Percentiles rank a stretch among this genome's conserved stretches.
phyloP scores from a whole-genome alignment of 2,113 vertebrate genomes.

The Oceanodroma tethys region DNA sequence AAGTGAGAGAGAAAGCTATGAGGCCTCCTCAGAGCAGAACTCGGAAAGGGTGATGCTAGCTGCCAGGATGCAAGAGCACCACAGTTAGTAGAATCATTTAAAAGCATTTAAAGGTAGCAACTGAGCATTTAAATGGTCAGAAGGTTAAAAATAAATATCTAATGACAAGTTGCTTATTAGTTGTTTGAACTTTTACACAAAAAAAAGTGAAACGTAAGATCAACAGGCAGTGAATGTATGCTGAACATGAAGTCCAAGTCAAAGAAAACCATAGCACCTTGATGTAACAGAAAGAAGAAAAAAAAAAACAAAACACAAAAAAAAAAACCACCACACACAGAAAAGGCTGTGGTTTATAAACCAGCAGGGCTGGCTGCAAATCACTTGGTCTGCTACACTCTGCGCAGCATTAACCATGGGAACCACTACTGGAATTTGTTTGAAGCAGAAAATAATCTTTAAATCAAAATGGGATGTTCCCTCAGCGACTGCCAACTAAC shows the following conservation, averaged over 20 bases:
- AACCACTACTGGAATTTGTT: constrained; percentile 29
- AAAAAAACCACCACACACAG: accelerated
- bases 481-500: neutral
- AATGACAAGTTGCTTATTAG: neutral
- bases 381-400: neutral
- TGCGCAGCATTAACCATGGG: neutral
- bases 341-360: neutral
- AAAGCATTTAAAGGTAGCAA: neutral
- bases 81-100: neutral
- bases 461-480: constrained; percentile 52
- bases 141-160: neutral
- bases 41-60: neutral
- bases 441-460: constrained; percentile 36
- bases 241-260: neutral
- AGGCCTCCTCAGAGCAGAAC: neutral
- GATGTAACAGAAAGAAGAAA: neutral
- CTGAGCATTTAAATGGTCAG: neutral
- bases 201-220: neutral
- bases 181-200: neutral
- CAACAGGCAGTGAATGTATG: neutral
- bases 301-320: neutral
- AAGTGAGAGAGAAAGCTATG: neutral
- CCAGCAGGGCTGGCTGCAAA: neutral
- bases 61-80: neutral
- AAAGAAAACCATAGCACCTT: neutral